Evolutionary conservation across 1,140 invertebrate genomes (phyloP).

Genomic region (Cyrtorhinus lividipennis): DNA sequence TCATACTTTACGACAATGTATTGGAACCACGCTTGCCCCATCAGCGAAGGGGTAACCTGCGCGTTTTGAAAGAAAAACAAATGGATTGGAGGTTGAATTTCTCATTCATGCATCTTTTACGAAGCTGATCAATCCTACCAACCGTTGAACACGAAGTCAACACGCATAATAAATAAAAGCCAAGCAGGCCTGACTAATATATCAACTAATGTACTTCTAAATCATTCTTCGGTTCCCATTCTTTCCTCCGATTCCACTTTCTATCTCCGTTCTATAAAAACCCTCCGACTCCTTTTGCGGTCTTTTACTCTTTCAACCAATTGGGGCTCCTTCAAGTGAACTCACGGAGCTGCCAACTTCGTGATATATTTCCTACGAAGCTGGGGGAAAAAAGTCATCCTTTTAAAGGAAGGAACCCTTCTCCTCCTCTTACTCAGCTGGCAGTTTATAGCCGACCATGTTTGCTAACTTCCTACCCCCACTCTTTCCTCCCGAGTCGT

Average conservation of each 20-base stretch:
- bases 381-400: background rate
- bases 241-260: background rate
- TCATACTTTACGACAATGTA: too few species aligned
- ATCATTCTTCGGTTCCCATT: background rate
- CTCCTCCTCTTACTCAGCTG: background rate
- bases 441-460: conserved; percentile 1
- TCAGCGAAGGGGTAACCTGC: background rate
- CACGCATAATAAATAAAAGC: background rate
- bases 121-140: too few species aligned
- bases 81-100: background rate
- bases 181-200: background rate
- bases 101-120: background rate
- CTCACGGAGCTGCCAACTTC: conserved; percentile 1
- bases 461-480: background rate
- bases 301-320: background rate
- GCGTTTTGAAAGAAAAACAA: background rate
- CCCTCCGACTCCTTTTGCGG: background rate
- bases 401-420: background rate
- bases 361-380: background rate
- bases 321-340: background rate
- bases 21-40: too few species aligned
- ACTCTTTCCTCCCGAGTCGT: background rate
- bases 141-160: background rate
- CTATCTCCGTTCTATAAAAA: background rate
- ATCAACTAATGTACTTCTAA: background rate